Base-by-base conservation (phyloP, 2,113 vertebrate genomes). In the Naja naja region DNA sequence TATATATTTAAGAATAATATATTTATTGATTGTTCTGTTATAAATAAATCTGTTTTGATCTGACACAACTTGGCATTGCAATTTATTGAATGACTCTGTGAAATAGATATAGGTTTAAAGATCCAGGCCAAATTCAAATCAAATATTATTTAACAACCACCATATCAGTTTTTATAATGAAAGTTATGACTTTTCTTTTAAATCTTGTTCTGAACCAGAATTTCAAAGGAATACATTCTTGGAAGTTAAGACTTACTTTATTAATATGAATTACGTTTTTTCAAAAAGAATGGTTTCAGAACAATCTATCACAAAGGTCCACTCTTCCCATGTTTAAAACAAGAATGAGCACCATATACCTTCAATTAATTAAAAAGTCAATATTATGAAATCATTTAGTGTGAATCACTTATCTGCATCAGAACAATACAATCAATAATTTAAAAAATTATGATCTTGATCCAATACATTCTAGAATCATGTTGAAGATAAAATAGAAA, bases 231-330 rank as follows among this genome's bases (percentile, higher is more conserved):
- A 89, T 39, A 91, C 23, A 58, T 58, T 91, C 14, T 49, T 89
- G 86, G 60, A 90, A 92, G 30, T 93, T 86, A 88, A 69, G 27
- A 91, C 27, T 89, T 86, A 87, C 47, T 85, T 87, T 60, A 81
- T 43, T 91, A 91, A 12, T 23, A 92, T 14, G 74, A 92, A 89
- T 9, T 92, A 88, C 52, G 9, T 39, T 39, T 81, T 81, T 81
- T 60, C 34, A 43, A 25, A 88, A 85, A 86, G 47, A 56, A 58
- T 47, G 30, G 39, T 64, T 91, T 85, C 60, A 55, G 45, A 89
- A 85, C 43, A 89, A 5, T 49, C 27, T 39, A 12, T 89, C 92
- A 69, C 1, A 1, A 30, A 89, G 14, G 34, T 87, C 52, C 91
- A 64, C 12, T 58, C 54, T 39, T 90, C 60, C 22, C 69, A 1